phyloP scores from a whole-genome alignment of 2,888 invertebrate species.

The Willowsia nigromaculata region DNA sequence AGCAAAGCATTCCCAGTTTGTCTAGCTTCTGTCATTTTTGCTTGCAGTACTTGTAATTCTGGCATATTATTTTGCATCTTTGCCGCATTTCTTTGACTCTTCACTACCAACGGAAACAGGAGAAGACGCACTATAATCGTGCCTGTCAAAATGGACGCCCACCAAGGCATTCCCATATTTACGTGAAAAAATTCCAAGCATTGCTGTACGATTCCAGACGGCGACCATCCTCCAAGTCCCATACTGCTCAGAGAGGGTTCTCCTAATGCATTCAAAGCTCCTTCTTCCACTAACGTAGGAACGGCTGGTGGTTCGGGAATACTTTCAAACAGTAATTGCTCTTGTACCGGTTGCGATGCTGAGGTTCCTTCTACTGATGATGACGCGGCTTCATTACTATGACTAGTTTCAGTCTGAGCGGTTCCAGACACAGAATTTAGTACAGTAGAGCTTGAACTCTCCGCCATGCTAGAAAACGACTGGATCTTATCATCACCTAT shows the following conservation, averaged over 20 bases:
- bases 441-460: neutral
- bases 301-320: conserved; percentile 77
- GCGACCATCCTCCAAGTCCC: conserved; percentile 91
- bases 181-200: conserved; percentile 91
- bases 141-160: conserved; percentile 90
- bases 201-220: conserved; percentile 90
- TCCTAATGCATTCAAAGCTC: conserved; percentile 80
- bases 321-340: conserved; percentile 60
- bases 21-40: conserved; percentile 92
- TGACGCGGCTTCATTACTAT: neutral
- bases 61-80: conserved; percentile 92
- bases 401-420: neutral
- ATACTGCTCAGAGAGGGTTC: conserved; percentile 90
- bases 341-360: neutral
- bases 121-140: conserved; percentile 88
- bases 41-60: conserved; percentile 89
- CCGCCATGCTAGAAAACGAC: neutral
- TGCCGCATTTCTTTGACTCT: conserved; percentile 89
- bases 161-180: conserved; percentile 93
- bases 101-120: conserved; percentile 92
- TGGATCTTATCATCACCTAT: neutral
- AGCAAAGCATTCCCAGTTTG: conserved; percentile 90
- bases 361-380: conserved; percentile 1
- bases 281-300: conserved; percentile 58
- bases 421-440: neutral